Evolutionary conservation across 2,888 invertebrate species (phyloP), one percentile per base, ranked within the genome.

Genomic region (Pollenia griseotomentosa): DNA sequence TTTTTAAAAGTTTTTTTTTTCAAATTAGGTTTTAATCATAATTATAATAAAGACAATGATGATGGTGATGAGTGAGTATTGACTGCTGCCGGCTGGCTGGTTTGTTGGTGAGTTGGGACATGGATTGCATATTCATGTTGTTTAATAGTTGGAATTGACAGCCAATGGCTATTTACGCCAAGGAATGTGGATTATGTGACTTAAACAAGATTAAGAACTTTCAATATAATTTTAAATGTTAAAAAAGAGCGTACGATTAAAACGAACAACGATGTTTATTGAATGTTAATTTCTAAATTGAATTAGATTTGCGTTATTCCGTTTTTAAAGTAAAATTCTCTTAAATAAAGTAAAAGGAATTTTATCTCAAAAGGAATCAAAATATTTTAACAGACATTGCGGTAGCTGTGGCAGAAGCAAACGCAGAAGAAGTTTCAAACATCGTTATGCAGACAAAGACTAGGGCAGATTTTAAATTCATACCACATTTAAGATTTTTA

Each of bases 131-230:
- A 83, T 83, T 83, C 65, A 73, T 70, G 83, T 59, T 59, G 42
- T 75, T 65, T 73, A 78, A 73, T 83, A 63, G 57, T 44, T 61
- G 40, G 57, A 63, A 80, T 40, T 63, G 82, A 74, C 74, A 73
- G 74, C 66, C 73, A 75, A 75, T 74, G 59, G 74, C 44, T 74
- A 82, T 75, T 68, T 75, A 82, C 82, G 75, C 68, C 61, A 19
- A 68, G 61, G 83, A 83, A 83, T 83, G 83, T 83, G 75, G 61
- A 83, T 83, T 83, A 77, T 83, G 46, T 70, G 83, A 61, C 68
- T 63, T 83, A 77, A 83, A 70, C 75, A 83, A 75, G 68, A 83
- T 83, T 68, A 75, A 70, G 44, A 77, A 57, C 53, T 83, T 83
- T 75, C 61, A 61, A 68, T 55, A 46, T 33, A 83, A 75, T 55